These are phyloP conservation scores for Silurus glanis DNA, from an alignment of 2,113 vertebrate genomes.

Conservation along the genomic window DNA sequence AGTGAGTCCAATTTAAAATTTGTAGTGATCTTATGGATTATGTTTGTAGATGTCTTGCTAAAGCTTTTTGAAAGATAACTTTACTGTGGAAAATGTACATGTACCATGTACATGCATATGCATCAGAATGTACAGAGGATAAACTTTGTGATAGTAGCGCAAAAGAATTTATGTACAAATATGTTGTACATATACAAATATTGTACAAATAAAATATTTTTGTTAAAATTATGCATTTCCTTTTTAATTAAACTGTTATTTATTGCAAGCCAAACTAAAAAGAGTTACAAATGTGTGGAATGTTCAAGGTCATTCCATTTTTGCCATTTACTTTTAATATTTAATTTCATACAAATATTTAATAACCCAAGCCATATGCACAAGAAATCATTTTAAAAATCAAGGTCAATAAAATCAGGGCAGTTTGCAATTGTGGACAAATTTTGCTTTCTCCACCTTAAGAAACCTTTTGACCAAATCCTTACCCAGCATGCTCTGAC, in stretches of 20 bases:
- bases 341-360: neutral
- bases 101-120: neutral
- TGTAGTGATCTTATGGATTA: neutral
- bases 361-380: neutral
- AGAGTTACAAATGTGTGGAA: neutral
- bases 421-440: neutral
- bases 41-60: neutral
- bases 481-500: neutral
- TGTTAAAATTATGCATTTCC: neutral
- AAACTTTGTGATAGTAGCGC: neutral
- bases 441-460: neutral
- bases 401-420: neutral
- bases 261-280: neutral
- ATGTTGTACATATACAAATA: too few relatives aligned
- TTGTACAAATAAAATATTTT: neutral
- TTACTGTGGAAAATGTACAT: neutral
- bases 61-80: neutral
- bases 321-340: neutral
- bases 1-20: neutral
- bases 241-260: neutral
- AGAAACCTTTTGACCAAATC: neutral
- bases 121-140: neutral
- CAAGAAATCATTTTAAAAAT: neutral
- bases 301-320: neutral
- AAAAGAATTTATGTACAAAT: too few relatives aligned